Evolutionary conservation across 2,113 vertebrate genomes (phyloP), one percentile per base, ranked within the genome.

Genomic region (Lepisosteus oculatus): DNA sequence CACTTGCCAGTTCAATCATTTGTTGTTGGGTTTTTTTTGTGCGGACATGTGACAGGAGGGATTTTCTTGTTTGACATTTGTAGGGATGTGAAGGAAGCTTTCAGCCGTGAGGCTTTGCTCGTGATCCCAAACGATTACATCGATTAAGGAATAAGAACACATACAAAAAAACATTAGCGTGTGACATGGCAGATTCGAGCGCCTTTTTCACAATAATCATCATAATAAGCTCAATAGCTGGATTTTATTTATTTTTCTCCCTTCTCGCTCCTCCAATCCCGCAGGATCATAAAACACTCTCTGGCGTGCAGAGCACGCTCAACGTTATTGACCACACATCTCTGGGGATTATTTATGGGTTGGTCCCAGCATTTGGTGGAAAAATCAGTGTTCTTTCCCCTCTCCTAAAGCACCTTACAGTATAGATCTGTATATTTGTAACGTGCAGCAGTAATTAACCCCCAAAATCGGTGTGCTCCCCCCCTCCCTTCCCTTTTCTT

Each of bases 211-310:
- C 9, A 13, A 59, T 59, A 59, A 65, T 65, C 62, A 65, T 6
- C 59, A 61, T 61, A 14, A 61, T 61, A 29, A 29, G 59, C 14
- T 91, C 89, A 89, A 92, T 92, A 85, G 29, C 81, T 84, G 87
- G 87, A 85, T 81, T 90, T 90, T 89, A 88, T 90, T 91, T 92
- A 91, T 91, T 91, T 89, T 89, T 88, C 85, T 88, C 85, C 84
- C 76, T 74, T 85, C 83, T 78, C 57, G 3, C 17, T 62, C 74
- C 82, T 82, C 81, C 77, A 65, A 81, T 86, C 84, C 82, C 82
- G 79, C 0, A 51, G 76, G 85, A 83, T 90, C 90, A 85, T 92
- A 92, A 93, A 93, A 89, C 88, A 91, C 83, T 81, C 82, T 79
- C 79, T 84, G 81, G 84, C 88, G 91, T 87, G 87, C 85, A 87